Base-by-base conservation (phyloP, 2,113 vertebrate species). In the Noturus placidus region DNA sequence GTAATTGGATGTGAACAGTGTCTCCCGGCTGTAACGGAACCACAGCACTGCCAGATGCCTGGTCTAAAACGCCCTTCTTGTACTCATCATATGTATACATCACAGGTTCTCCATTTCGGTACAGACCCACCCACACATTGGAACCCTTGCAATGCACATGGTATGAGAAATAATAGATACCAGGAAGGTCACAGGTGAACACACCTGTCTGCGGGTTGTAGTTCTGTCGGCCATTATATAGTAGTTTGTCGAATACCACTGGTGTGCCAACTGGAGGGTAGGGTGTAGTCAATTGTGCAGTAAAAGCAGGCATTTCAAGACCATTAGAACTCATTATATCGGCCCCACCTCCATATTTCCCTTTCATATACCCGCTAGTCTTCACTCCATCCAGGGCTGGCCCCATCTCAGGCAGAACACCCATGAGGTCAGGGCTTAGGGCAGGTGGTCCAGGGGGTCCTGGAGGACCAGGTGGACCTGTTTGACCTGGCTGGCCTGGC, bases 1-100 rank as follows among this genome's bases (percentile, higher is more conserved):
- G 98, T 93, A 99, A 95, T 89, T 99, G 97, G 78, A 99, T 91
- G 56, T 98, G 96, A 87, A 99, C 97, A 35, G 95, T 95, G 94
- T 99, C 98, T 86, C 98, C 97, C 0, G 91, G 95, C 90, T 94
- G 94, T 82, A 99, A 94, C 1, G 95, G 96, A 79, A 99, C 94
- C 15, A 99, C 98, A 0, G 98, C 97, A 0, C 98, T 99, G 76
- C 98, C 98, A 0, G 98, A 99, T 0, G 98, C 98, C 95, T 99
- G 98, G 93, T 99, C 98, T 90, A 98, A 94, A 91, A 96, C 97
- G 86, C 98, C 97, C 91, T 99, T 99, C 91, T 97, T 98, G 94
- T 97, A 99, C 92, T 99, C 98, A 0, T 99, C 98, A 0, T 99
- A 99, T 0, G 98, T 99, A 93, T 99, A 99, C 97, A 99, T 99